Conservation (phyloP, 2,797 vertebrate genomes). For the Sebastes hubbsi region DNA sequence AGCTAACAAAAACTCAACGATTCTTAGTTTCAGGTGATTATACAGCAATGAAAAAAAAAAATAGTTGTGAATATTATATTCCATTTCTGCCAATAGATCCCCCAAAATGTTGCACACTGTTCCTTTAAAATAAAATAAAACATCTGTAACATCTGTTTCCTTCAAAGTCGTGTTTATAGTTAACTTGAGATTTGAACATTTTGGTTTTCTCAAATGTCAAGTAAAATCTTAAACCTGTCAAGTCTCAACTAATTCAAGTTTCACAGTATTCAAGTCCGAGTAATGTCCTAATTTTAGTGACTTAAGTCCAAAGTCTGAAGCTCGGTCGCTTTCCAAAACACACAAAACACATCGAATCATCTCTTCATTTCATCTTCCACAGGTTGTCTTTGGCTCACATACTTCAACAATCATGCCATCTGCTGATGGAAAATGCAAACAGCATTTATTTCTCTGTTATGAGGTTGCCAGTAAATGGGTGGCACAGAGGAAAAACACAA, state of each 20-base stretch:
- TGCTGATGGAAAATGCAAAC: constrained; percentile 66
- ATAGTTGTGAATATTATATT: no score
- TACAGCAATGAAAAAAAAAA: no score
- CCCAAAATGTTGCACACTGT: no score
- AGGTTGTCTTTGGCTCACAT: neutral
- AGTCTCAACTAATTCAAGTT: neutral
- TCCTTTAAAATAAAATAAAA: neutral
- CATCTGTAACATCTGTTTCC: neutral
- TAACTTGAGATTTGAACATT: neutral
- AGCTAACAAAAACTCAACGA: no score
- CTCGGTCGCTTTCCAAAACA: neutral
- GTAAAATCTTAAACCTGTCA: neutral
- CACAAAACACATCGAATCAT: neutral
- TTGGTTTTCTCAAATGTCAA: neutral
- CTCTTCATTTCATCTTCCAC: neutral
- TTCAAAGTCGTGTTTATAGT: neutral
- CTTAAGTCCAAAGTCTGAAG: neutral
- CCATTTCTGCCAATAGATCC: no score
- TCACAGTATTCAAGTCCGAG: neutral
- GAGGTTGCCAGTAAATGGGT: constrained; percentile 34
- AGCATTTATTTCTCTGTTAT: constrained; percentile 24
- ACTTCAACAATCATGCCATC: constrained; percentile 63
- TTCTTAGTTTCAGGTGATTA: no score
- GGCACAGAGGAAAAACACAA: constrained; percentile 3
- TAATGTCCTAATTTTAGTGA: neutral